Evolutionary conservation across 2,113 vertebrate genomes (phyloP).

Genomic region (Otolemur garnettii): DNA sequence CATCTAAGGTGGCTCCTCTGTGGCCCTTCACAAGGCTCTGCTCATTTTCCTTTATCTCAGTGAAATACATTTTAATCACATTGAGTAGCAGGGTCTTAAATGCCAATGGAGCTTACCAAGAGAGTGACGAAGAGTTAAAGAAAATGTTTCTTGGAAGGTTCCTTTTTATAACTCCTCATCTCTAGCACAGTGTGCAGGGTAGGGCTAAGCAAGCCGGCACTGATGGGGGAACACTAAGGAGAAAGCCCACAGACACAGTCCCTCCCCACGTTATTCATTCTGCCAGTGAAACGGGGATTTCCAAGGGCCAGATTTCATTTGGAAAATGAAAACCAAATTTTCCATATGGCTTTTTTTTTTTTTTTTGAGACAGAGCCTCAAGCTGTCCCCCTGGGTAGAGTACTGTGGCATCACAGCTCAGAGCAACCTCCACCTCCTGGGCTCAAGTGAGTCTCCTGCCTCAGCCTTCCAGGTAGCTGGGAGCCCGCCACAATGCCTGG

Average conservation of each 20-base stretch:
- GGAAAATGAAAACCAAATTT: background rate
- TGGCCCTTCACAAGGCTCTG: background rate
- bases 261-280: too few relatives aligned
- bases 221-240: too few relatives aligned
- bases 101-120: background rate
- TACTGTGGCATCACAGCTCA: too few relatives aligned
- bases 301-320: background rate
- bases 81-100: fast-evolving
- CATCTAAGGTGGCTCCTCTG: background rate
- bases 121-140: background rate
- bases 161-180: background rate
- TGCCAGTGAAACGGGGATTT: background rate
- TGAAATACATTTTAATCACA: background rate
- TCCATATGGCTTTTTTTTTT: background rate
- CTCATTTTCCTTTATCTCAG: background rate
- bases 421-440: too few relatives aligned
- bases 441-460: too few relatives aligned
- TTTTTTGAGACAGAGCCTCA: too few relatives aligned
- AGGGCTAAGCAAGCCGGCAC: fast-evolving
- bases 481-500: too few relatives aligned
- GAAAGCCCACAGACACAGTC: fast-evolving
- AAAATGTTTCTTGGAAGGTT: background rate
- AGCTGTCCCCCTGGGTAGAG: too few relatives aligned
- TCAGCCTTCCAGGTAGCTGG: too few relatives aligned
- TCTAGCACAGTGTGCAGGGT: fast-evolving